Evolutionary conservation across 2,888 invertebrate genomes (phyloP), one percentile per base, ranked within the genome.

Genomic region (Orchesella flavescens): DNA sequence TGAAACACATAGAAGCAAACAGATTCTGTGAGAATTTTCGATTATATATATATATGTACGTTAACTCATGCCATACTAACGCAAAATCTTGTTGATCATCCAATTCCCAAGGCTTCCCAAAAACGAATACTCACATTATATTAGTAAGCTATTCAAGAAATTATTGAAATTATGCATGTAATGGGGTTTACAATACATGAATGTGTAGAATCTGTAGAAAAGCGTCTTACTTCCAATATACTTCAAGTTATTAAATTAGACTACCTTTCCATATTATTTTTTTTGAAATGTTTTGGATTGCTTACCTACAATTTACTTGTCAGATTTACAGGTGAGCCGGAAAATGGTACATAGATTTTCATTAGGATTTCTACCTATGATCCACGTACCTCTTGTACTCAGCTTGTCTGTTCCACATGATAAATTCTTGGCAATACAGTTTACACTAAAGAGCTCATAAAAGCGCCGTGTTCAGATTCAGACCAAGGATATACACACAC

Each of bases 281-380:
- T 2, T 53, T 53, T 59, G 12, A 59, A 59, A 19, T n/a, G 19
- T 17, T 34, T 2, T 34, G 7, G 34, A 34, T 34, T 21, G 17
- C 24, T 53, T 21, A 57, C 19, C 23, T 44, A 24, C 19, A 21
- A 17, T 71, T 34, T 15, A 7, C 74, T 46, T 65, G 65, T 75
- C 63, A 75, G 63, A 75, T 65, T 46, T 46, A 53, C 53, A 34
- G 49, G 63, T 63, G 65, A 46, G 43, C 74, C 63, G 61, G 61
- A 61, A 61, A 44, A 34, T 34, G 63, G 23, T 63, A 15, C 13
- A 34, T 65, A 65, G 21, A 43, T 34, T 34, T 24, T 66, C 24
- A 34, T 34, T 53, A 5, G 53, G 53, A 53, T 53, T 13, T 53
- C n/a, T 53, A 34, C 34, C 34, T 34, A 34, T 34, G 34, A 34